Percentiles rank a stretch among this genome's conserved stretches.
phyloP scores from a whole-genome alignment of 2,797 vertebrate species.

The Smutsia temminckii region DNA sequence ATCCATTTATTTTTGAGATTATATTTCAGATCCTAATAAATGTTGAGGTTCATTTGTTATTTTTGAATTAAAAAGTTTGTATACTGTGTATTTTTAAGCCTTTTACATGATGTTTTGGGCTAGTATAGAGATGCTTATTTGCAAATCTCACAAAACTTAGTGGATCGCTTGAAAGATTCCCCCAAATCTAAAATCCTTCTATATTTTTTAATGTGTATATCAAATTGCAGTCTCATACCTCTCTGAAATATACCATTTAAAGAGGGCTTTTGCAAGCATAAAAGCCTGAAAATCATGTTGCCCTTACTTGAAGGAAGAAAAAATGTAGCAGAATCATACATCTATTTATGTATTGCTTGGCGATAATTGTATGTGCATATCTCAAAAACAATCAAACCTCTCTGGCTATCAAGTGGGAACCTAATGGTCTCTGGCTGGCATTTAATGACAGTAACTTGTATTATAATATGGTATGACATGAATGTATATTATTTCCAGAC shows the following conservation, averaged over 20 bases:
- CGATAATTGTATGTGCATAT: not conserved
- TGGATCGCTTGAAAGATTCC: not conserved
- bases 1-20: conserved; percentile 32
- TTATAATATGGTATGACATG: not conserved
- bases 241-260: not conserved
- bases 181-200: not conserved
- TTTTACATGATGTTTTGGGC: not conserved
- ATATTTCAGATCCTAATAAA: not conserved
- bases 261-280: not conserved
- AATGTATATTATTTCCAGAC: not conserved
- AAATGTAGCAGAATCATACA: not conserved
- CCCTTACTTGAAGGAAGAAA: not conserved
- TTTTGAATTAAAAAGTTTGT: not conserved
- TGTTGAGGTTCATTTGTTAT: not conserved
- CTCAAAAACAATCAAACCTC: not conserved
- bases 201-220: not conserved
- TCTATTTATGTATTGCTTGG: not conserved
- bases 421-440: not conserved
- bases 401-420: not conserved
- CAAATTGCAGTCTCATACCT: not conserved
- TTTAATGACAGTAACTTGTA: not conserved
- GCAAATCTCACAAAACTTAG: not conserved
- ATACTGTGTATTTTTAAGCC: not conserved
- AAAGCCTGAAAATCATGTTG: not conserved
- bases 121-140: not conserved